Conservation (phyloP, 2,113 vertebrate species). For the Sus scrofa region T2T-Sscrofa CM000820.6:41073501-41074000, state of each 20-base stretch:
- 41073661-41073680: background rate
- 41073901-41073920: background rate
- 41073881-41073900: no score
- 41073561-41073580: background rate
- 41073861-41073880: background rate
- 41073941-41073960: no score
- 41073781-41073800: background rate
- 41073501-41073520: background rate
- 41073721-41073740: accelerated
- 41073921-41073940: background rate
- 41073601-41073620: background rate
- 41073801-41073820: background rate
- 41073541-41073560: background rate
- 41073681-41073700: background rate
- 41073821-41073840: background rate
- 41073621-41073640: background rate
- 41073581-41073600: background rate
- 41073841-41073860: background rate
- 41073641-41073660: background rate
- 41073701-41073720: background rate
- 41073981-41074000: background rate
- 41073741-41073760: background rate
- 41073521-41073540: background rate
- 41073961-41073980: no score
- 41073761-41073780: accelerated